These are phyloP conservation scores for Cataglyphis rosenhaueri DNA, from an alignment of 2,888 invertebrate species.

Conservation along the genomic window DNA sequence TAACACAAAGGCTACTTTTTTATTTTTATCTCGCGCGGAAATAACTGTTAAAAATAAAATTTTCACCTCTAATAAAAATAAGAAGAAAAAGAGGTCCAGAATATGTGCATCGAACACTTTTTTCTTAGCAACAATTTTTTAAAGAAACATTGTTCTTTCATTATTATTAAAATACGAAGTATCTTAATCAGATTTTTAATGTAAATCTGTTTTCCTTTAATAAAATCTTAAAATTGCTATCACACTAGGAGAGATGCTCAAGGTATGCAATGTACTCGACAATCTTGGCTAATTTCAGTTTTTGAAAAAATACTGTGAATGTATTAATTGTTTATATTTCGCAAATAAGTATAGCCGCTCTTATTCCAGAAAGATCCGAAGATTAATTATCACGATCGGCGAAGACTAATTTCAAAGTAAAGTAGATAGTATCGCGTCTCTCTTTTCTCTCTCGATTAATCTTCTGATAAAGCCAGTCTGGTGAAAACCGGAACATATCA, in stretches of 20 bases:
- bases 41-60: conserved; percentile 31
- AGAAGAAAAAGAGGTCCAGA: not conserved
- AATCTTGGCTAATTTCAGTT: not conserved
- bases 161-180: not conserved
- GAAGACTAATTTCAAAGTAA: conserved; percentile 11
- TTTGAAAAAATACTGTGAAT: not conserved
- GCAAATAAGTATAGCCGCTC: not conserved
- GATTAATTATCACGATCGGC: conserved; percentile 37
- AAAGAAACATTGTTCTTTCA: not conserved
- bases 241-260: not conserved
- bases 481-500: conserved; percentile 5
- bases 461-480: conserved; percentile 12
- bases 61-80: conserved; percentile 8
- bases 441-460: conserved; percentile 26
- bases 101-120: not conserved
- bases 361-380: not conserved
- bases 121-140: not conserved
- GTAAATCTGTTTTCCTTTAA: not conserved
- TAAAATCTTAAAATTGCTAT: not conserved
- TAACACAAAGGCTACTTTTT: conserved; percentile 41
- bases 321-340: not conserved
- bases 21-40: conserved; percentile 49
- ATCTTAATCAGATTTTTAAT: not conserved
- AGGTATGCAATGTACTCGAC: not conserved
- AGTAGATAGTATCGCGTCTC: conserved; percentile 15